phyloP scores from a whole-genome alignment of 1,140 invertebrate species.

The Drosophila bipectinata region DNA sequence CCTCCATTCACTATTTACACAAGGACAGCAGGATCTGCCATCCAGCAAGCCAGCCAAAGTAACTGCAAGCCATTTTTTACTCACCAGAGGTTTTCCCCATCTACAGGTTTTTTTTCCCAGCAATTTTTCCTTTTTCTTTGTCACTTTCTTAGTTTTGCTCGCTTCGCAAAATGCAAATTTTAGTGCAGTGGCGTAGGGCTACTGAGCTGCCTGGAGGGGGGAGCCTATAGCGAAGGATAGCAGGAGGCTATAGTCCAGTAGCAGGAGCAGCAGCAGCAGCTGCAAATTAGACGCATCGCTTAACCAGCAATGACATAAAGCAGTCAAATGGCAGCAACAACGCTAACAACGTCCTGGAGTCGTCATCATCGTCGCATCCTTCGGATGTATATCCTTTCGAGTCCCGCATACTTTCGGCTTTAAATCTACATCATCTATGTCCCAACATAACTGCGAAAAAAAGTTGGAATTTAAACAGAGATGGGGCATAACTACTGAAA shows the following conservation, averaged over 20 bases:
- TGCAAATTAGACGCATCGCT: slow-evolving; percentile 80
- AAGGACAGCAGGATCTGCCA: slow-evolving; percentile 3
- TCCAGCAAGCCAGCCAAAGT: slow-evolving; percentile 37
- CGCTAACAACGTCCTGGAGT: slow-evolving; percentile 46
- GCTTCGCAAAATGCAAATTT: slow-evolving; percentile 67
- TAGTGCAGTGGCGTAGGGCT: neutral
- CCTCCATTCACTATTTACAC: slow-evolving; percentile 18
- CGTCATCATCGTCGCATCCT: slow-evolving; percentile 15
- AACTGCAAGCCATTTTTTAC: slow-evolving; percentile 62
- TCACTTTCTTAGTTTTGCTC: slow-evolving; percentile 18
- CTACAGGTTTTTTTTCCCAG: neutral
- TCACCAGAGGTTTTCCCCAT: neutral
- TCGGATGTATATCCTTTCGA: neutral
- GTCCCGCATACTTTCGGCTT: slow-evolving; percentile 7
- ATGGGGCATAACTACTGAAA: neutral
- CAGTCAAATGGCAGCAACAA: slow-evolving; percentile 61
- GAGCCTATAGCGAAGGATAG: neutral
- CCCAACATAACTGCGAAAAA: neutral
- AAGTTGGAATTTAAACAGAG: slow-evolving; percentile 4
- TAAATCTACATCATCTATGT: slow-evolving; percentile 26
- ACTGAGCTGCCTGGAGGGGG: no score
- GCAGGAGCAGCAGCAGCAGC: slow-evolving; percentile 49
- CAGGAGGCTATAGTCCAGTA: no score
- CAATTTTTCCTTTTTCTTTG: neutral
- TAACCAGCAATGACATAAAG: slow-evolving; percentile 79